These are phyloP conservation scores for Hypsopygia costalis DNA, from an alignment of 2,888 invertebrate species.

Conservation along the genomic window DNA sequence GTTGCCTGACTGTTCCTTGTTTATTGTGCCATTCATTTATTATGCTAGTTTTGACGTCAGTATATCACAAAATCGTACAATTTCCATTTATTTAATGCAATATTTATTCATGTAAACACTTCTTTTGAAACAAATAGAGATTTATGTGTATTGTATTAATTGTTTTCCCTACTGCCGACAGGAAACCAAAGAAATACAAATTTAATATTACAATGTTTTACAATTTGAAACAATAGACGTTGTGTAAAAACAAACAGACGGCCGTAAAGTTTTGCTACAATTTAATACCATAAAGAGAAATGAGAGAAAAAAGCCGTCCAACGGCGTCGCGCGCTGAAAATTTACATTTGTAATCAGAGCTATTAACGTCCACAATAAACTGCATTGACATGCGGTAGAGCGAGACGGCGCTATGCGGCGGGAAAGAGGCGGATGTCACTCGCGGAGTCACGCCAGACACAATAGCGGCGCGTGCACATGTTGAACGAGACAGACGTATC, in stretches of 20 bases:
- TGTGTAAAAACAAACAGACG: slow-evolving; percentile 26
- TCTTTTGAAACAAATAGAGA: no score
- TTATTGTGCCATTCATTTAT: no score
- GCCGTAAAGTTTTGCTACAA: slow-evolving; percentile 48
- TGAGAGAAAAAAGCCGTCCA: slow-evolving; percentile 68
- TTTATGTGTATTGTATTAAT: no score
- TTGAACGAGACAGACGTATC: slow-evolving; percentile 48
- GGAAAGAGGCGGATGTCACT: slow-evolving; percentile 44
- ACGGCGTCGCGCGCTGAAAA: slow-evolving; percentile 74
- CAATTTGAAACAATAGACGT: slow-evolving; percentile 26
- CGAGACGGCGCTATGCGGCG: slow-evolving; percentile 50
- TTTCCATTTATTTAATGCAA: no score
- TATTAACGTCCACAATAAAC: slow-evolving; percentile 79
- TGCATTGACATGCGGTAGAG: slow-evolving; percentile 70
- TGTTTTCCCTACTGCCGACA: no score
- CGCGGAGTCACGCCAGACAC: slow-evolving; percentile 64
- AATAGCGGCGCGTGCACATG: slow-evolving; percentile 73
- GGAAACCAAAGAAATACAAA: no score
- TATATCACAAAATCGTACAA: no score
- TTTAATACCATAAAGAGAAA: slow-evolving; percentile 71
- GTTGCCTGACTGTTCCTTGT: no score
- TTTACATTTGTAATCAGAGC: slow-evolving; percentile 78
- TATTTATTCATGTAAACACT: no score
- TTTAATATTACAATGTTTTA: no score
- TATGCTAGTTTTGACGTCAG: no score